A percentile compares a stretch with the other conserved stretches of the same genome.
These are phyloP conservation scores for Diarsia mendica DNA, from an alignment of 2,888 invertebrate species.

Conservation along the genomic window DNA sequence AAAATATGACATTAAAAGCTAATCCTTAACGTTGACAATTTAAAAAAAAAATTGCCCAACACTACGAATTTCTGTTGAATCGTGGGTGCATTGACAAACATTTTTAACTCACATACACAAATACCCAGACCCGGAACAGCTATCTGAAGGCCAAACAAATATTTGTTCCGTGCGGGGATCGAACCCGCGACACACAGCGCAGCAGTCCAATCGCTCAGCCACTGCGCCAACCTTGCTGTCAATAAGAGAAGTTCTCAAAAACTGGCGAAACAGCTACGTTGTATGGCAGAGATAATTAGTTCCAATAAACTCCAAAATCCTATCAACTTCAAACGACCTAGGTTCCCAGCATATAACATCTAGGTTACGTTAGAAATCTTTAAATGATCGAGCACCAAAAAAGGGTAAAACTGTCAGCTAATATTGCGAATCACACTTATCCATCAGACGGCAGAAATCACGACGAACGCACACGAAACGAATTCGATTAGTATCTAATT, in stretches of 20 bases:
- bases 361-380: constrained; percentile 23
- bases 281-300: background rate
- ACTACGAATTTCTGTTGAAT: no score
- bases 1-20: no score
- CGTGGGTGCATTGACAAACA: no score
- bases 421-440: constrained; percentile 16
- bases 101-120: no score
- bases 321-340: constrained; percentile 2
- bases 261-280: background rate
- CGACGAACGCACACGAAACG: constrained; percentile 1
- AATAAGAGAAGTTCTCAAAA: background rate
- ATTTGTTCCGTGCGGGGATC: no score
- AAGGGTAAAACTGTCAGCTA: constrained; percentile 20
- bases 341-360: constrained; percentile 32
- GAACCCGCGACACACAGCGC: no score
- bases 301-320: background rate
- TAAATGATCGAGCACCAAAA: constrained; percentile 17
- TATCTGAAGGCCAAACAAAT: no score
- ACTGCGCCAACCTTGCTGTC: background rate
- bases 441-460: constrained; percentile 27
- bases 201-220: no score
- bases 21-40: no score
- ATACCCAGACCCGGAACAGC: no score
- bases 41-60: no score
- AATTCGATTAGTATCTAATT: constrained; percentile 7